Conservation (phyloP, 2,797 vertebrate species). For the Cyclura pinguis region DNA sequence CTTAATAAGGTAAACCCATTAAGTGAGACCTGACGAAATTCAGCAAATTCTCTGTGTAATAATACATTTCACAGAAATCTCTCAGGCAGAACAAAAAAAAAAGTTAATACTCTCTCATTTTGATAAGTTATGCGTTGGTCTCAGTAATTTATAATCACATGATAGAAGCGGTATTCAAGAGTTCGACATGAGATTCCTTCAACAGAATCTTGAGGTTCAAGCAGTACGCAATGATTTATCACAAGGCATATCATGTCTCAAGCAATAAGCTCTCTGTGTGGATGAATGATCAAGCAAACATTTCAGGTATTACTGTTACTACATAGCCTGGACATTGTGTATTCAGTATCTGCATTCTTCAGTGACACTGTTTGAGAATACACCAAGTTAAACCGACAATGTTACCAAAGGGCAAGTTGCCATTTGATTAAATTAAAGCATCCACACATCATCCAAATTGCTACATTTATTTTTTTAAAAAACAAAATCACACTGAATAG, state of each 20-base stretch:
- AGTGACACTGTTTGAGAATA: conserved; percentile 23
- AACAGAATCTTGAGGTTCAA: conserved; percentile 45
- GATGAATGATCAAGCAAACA: conserved; percentile 34
- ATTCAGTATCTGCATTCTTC: not conserved
- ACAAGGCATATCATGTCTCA: conserved; percentile 40
- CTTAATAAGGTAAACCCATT: not conserved
- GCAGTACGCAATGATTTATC: conserved; percentile 51
- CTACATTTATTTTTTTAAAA: conserved; percentile 20
- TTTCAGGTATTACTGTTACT: conserved; percentile 51
- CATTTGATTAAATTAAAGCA: conserved; percentile 39
- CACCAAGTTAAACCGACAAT: not conserved
- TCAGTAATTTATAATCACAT: conserved; percentile 45
- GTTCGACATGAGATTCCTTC: conserved; percentile 44
- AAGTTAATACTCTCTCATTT: not conserved
- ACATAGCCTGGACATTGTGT: not conserved
- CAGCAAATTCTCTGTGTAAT: not conserved
- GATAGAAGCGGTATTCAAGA: conserved; percentile 51
- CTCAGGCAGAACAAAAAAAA: not conserved
- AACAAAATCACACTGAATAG: conserved; percentile 9
- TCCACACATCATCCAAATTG: not conserved
- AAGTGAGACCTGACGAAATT: not conserved
- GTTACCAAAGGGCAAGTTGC: conserved; percentile 27
- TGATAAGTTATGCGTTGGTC: not conserved
- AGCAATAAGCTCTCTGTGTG: conserved; percentile 33
- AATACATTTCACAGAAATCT: not conserved